Conservation (phyloP, 2,113 vertebrate species). For the Actinemys pallida region DNA sequence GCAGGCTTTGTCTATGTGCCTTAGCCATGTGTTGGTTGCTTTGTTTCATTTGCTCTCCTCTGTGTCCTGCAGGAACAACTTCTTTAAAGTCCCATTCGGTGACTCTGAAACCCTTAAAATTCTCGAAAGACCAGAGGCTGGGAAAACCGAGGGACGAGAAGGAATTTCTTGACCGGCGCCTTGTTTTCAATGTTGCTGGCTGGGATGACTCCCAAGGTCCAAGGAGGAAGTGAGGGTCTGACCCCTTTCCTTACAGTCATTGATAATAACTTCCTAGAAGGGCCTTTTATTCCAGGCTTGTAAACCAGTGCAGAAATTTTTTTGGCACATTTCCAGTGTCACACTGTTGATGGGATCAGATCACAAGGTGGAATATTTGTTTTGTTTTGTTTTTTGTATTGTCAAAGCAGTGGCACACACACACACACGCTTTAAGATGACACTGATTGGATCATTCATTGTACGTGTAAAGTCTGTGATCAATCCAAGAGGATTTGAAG, state of each 20-base stretch:
- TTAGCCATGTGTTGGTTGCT: background rate
- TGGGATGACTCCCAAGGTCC: background rate
- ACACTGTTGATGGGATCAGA: conserved; percentile 50
- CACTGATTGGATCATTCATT: background rate
- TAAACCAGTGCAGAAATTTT: conserved; percentile 50
- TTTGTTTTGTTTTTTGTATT: conserved; percentile 32
- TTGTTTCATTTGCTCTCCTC: conserved; percentile 21
- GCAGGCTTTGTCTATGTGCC: background rate
- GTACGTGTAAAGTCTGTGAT: background rate
- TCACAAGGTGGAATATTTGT: conserved; percentile 4
- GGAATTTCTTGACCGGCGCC: background rate
- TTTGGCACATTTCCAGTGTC: conserved; percentile 65
- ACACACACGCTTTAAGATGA: conserved; percentile 8
- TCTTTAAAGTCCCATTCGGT: background rate
- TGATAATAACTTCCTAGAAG: conserved; percentile 80
- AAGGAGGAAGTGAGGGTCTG: conserved; percentile 59
- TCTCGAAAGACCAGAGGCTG: fast-evolving
- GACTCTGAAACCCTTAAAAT: fast-evolving
- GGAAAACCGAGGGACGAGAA: background rate
- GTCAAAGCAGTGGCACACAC: background rate
- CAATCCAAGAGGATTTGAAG: conserved; percentile 42
- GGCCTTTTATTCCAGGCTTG: conserved; percentile 68
- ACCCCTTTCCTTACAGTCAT: conserved; percentile 75
- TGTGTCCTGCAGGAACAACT: background rate
- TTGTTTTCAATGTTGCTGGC: conserved; percentile 44